Base-by-base conservation (phyloP, 2,888 invertebrate species). In the Pterobdella sp. region DNA sequence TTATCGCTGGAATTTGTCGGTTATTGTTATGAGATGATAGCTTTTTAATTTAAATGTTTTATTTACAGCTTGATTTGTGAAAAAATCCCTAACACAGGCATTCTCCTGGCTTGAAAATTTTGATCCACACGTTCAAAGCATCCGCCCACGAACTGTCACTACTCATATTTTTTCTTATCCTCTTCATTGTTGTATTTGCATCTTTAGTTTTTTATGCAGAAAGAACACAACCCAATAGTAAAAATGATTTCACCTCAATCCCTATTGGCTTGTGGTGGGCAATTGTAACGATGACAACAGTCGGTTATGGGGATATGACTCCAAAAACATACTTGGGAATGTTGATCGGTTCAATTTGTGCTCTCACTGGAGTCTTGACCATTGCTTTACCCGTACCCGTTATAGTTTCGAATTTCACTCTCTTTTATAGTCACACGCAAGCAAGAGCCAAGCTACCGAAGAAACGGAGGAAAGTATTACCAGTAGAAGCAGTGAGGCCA, bases 401-500 rank as follows among this genome's bases (percentile, higher is more conserved):
- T 81, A 94, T 95, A 81, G 94, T 95, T 77, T 92, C 92, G 80
- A 95, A 95, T 86, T 96, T 96, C 86, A 92, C 94, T 74, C 93
- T 94, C 91, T 95, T 94, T 86, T 95, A 96, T 84, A 93, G 93
- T 0, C 95, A 95, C 83, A 94, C 94, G 3, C 94, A 95, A 89
- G 98, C 98, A 78, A 88, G 98, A 76, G 93, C 93, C 75, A 95
- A 95, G 86, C 87, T 96, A 78, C 94, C 94, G 0, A 94, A 94
- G 86, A 91, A 92, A 83, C 86, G 93, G 67, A 87, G 94, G 77
- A 87, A 92, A 72, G 92, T 95, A 1, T 85, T 94, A 49, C 93
- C 93, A 0, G 92, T 93, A 14, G 93, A 93, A 77, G 81, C 81
- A 4, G 82, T 81, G 1, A 77, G 83, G 64, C 79, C 79, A 10